Conservation (phyloP, 2,113 vertebrate species). For the Sardina pilchardus region DNA sequence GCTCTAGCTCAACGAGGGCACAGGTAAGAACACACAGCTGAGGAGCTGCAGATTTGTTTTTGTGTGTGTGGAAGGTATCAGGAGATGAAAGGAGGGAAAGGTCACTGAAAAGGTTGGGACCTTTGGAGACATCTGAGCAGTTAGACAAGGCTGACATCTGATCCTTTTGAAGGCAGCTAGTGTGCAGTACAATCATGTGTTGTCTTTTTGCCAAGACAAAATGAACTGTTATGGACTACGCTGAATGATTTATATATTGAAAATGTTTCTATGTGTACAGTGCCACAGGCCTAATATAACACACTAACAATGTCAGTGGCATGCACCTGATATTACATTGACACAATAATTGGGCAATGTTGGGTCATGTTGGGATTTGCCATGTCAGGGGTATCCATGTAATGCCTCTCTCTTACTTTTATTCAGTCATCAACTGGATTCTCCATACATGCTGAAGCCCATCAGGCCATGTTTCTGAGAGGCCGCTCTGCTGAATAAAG, state of each 20-base stretch:
- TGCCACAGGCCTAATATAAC: not conserved
- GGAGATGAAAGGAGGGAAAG: slow-evolving; percentile 22
- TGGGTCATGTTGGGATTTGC: not conserved
- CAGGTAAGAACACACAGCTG: not conserved
- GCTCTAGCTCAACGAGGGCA: not conserved
- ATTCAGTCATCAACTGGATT: not conserved
- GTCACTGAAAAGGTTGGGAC: slow-evolving; percentile 9
- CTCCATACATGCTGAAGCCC: not conserved
- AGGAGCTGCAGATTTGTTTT: not conserved
- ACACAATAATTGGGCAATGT: not conserved
- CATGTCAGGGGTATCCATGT: not conserved
- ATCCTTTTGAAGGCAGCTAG: slow-evolving; percentile 48
- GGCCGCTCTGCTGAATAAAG: not conserved
- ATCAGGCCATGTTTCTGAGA: not conserved
- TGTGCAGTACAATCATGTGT: slow-evolving; percentile 39
- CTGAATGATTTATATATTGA: not conserved
- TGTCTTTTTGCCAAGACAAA: not conserved
- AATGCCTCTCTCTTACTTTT: not conserved
- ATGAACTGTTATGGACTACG: not conserved
- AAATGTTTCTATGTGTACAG: not conserved
- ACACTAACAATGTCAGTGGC: not conserved
- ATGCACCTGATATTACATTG: not conserved
- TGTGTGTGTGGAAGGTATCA: not conserved
- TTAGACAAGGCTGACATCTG: slow-evolving; percentile 55
- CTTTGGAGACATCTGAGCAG: slow-evolving; percentile 6